Conservation (phyloP, 2,113 vertebrate species). For the Micronisus gabar region DNA sequence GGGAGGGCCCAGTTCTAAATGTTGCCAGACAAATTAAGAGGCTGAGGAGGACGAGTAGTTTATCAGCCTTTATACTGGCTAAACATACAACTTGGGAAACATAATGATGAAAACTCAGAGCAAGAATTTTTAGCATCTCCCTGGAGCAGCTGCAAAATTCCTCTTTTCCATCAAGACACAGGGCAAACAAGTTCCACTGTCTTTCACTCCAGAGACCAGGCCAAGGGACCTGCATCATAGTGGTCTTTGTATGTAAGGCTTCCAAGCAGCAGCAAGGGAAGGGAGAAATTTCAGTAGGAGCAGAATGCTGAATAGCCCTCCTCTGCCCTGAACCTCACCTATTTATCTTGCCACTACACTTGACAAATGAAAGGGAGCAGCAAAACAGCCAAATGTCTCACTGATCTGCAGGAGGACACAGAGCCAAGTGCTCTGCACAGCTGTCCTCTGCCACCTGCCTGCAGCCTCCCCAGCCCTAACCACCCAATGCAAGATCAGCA, state of each 20-base stretch:
- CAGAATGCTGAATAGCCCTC: neutral
- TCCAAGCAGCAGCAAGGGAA: neutral
- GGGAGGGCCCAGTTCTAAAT: neutral
- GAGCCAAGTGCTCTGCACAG: neutral
- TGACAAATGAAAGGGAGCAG: neutral
- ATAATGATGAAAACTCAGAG: neutral
- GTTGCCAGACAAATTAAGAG: neutral
- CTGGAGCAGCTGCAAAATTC: neutral
- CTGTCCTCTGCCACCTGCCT: neutral
- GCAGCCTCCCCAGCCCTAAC: neutral
- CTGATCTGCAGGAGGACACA: neutral
- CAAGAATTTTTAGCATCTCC: neutral
- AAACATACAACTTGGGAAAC: neutral
- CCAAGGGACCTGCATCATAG: accelerated
- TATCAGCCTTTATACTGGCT: neutral
- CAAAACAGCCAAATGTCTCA: neutral
- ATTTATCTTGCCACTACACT: neutral
- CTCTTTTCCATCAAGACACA: neutral
- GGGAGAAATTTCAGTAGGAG: neutral
- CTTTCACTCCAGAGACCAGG: neutral
- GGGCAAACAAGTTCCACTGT: neutral
- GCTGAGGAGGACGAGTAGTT: neutral
- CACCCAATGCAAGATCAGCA: neutral
- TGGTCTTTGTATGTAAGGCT: accelerated
- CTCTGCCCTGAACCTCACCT: neutral